phyloP scores from a whole-genome alignment of 1,140 invertebrate genomes.

The Bathynomus jamesi region DNA sequence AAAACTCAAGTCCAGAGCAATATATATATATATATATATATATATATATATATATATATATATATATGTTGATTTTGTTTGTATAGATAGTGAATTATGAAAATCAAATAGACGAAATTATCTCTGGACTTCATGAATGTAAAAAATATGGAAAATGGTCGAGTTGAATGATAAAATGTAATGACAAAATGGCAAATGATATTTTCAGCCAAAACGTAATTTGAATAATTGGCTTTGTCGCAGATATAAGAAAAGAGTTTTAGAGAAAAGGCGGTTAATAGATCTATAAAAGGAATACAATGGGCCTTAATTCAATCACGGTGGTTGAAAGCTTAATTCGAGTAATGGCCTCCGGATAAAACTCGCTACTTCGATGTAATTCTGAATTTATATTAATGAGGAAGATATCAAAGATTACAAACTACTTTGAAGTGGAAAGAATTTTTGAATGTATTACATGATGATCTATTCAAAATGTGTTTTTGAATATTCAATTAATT shows the following conservation, averaged over 20 bases:
- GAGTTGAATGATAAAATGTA: too few species aligned
- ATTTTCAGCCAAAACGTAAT: background rate
- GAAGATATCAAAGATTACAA: background rate
- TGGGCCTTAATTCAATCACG: background rate
- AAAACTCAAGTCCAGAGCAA: too few species aligned
- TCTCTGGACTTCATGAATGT: too few species aligned
- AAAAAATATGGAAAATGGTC: too few species aligned
- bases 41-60: constrained; percentile 19
- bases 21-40: constrained; percentile 12
- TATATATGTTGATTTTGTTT: constrained; percentile 14
- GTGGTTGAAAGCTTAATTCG: background rate
- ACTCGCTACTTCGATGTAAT: background rate
- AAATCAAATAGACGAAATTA: background rate
- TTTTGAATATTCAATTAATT: too few species aligned
- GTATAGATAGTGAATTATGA: background rate
- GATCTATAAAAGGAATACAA: background rate
- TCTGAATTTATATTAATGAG: background rate
- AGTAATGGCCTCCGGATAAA: background rate
- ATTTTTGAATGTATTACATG: too few species aligned
- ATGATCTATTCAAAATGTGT: too few species aligned
- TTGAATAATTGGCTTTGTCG: constrained; percentile 1
- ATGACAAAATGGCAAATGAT: background rate
- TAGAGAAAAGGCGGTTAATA: background rate
- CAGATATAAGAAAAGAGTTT: background rate
- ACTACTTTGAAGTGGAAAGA: too few species aligned